A percentile compares a stretch with the other conserved stretches of the same genome.
These are phyloP conservation scores for Semaprochilodus insignis DNA, from an alignment of 2,797 vertebrate species.

Conservation along the genomic window DNA sequence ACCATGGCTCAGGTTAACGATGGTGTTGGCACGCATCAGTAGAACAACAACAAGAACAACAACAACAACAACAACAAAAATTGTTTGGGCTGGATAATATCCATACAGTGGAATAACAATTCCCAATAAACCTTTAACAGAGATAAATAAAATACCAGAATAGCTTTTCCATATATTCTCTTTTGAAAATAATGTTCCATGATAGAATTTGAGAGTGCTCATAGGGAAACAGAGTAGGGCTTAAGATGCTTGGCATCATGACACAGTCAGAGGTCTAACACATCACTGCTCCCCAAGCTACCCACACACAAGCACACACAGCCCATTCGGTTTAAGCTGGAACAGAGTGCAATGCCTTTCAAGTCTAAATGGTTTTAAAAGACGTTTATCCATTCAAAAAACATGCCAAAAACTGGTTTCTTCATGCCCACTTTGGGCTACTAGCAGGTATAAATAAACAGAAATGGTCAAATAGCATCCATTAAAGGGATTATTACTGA, in stretches of 20 bases:
- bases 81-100: no score
- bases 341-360: constrained; percentile 34
- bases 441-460: constrained; percentile 42
- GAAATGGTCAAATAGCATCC: constrained; percentile 29
- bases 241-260: constrained; percentile 54
- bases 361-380: constrained; percentile 31
- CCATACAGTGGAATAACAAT: neutral
- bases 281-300: constrained; percentile 40
- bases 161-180: constrained; percentile 27
- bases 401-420: constrained; percentile 37
- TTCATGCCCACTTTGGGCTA: constrained; percentile 55
- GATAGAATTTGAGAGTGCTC: constrained; percentile 22
- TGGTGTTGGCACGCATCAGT: constrained; percentile 36
- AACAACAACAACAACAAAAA: constrained; percentile 20
- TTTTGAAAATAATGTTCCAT: constrained; percentile 31
- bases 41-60: constrained; percentile 5
- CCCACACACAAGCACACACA: constrained; percentile 15
- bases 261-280: constrained; percentile 60
- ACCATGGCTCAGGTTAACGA: constrained; percentile 32
- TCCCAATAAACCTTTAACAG: constrained; percentile 2
- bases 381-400: constrained; percentile 21
- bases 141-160: constrained; percentile 34
- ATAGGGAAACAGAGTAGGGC: constrained; percentile 24
- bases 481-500: constrained; percentile 56
- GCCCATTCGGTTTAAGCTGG: constrained; percentile 28